Base-by-base conservation (phyloP, 37 sponge, comb jelly and placozoan species). In the Ephydatia muelleri region DNA sequence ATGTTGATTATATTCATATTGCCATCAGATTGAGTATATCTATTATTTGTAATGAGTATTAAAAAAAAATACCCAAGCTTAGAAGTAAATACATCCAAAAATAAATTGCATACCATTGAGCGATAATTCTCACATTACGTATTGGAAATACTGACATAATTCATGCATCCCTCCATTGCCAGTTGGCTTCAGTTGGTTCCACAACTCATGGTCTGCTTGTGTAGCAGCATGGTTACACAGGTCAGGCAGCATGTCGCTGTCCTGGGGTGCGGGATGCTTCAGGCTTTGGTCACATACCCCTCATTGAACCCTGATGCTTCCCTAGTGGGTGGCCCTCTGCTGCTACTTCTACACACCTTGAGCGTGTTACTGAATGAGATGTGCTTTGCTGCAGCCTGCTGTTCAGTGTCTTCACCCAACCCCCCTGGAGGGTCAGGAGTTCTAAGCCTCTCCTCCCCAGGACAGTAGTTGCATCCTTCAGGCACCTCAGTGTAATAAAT, bases 401-500 rank as follows among this genome's bases (percentile, higher is more conserved):
- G 57, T 14, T 57, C 57, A 4, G 16, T 57, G 57, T 11, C 1
- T 4, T 57, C 57, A 3, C 43, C 3, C 6, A 43, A 43, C 43
- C 43, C n/a, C n/a, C n/a, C 6, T 16, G 57, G 1, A 21, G 8
- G 34, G 16, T 36, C 32, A 72, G 38, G 12, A 23, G 32, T 33
- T 8, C 32, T 43, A 2, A 57, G 6, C 19, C 57, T 57, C 57
- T 57, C 57, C 16, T 1, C 19, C 57, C 16, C 0, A 11, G 57
- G 19, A 21, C 57, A 57, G 16, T 57, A 14, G 3, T 72, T 6
- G 26, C 4, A 64, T 28, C 75, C 65, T 25, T 33, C 75, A 14
- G 84, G 84, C 25, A 83, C 14, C 26, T 74, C 76, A 8, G 84
- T 83, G 38, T 36, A 83, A 37, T 75, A 75, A 30, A 43, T 68